Base-by-base conservation (phyloP, 1,140 invertebrate genomes). In the Drosophila azteca region DNA sequence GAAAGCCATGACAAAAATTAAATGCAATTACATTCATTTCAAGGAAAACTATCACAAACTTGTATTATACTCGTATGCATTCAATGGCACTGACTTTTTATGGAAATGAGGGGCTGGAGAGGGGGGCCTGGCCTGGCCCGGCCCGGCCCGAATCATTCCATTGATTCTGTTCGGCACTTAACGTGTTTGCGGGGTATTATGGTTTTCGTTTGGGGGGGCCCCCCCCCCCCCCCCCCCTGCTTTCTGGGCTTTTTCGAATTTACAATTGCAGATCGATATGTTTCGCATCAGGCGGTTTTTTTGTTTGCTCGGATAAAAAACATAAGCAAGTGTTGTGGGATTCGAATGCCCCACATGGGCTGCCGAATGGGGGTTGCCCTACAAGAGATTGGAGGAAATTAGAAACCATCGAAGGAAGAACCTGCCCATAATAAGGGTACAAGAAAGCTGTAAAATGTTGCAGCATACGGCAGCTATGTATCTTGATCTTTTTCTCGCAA, bases 111-210 rank as follows among this genome's bases (percentile, higher is more conserved):
- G 0, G 24, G n/a, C n/a, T n/a, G n/a, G 49, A 51, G 59, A 46
- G 31, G 60, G 64, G 77, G 65, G 45, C 26, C 24, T 26, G 29
- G 60, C 50, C 35, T 35, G 54, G n/a, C n/a, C n/a, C n/a, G 65
- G 45, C 26, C 24, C 2, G 29, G 60, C 50, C 35, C 26, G 54
- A 69, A 49, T 58, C 69, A 69, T 69, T 79, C 65, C 70, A 49
- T 75, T 78, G 51, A 78, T 78, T 67, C 70, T 58, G 55, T 65
- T 68, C 48, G 66, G 60, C 75, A 78, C 71, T 87, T 83, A 79
- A 88, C 75, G 82, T 75, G 79, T 87, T 83, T 71, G 11, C 35
- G 75, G 63, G 50, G 77, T 66, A 65, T 79, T 82, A 64, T 61
- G 8, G 24, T 43, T 22, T 88, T 29, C 13, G 24, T 55, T 72